Evolutionary conservation across 2,113 vertebrate genomes (phyloP), one percentile per base, ranked within the genome.

Genomic region (Redunca redunca): DNA sequence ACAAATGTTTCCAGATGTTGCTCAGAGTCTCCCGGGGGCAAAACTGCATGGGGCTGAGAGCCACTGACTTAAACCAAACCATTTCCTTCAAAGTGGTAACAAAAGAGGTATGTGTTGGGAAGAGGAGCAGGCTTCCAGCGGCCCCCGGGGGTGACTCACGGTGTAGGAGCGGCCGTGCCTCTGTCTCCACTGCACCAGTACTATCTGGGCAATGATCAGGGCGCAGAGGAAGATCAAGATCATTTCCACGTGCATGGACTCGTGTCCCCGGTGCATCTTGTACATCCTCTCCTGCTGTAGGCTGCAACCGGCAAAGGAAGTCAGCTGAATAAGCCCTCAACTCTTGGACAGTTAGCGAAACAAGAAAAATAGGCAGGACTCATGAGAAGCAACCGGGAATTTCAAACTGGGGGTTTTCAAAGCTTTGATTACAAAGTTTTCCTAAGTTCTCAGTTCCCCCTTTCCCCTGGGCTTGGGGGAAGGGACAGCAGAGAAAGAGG

Each of bases 151-250:
- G 40, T 0, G 16, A 91, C 98, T 99, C 94, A 98, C 98, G 0
- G 95, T 99, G 97, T 99, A 99, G 1, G 98, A 99, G n/a, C 91
- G 90, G n/a, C 98, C 92, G n/a, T 99, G 99, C 25, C 98, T 98
- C 98, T 99, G 98, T 94, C 99, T 99, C 99, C 98, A 99, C 98
- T 98, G 98, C 80, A 99, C 98, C 98, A 99, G 98, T 53, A 98
- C 85, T 10, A 98, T 97, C 98, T 99, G 99, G 2, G 99, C 98
- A 52, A 99, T 52, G 74, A 98, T 93, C 90, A 99, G 98, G n/a
- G 98, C 92, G 83, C 98, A 98, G 48, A 98, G 85, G 88, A 99
- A 98, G 97, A 99, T 98, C 96, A 99, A 97, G 58, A 99, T 98
- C 99, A 99, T 99, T 97, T 99, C 98, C 0, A 98, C 71, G 0